These are phyloP conservation scores for Junonia oenone DNA, from an alignment of 2,888 invertebrate genomes.

Conservation along the genomic window DNA sequence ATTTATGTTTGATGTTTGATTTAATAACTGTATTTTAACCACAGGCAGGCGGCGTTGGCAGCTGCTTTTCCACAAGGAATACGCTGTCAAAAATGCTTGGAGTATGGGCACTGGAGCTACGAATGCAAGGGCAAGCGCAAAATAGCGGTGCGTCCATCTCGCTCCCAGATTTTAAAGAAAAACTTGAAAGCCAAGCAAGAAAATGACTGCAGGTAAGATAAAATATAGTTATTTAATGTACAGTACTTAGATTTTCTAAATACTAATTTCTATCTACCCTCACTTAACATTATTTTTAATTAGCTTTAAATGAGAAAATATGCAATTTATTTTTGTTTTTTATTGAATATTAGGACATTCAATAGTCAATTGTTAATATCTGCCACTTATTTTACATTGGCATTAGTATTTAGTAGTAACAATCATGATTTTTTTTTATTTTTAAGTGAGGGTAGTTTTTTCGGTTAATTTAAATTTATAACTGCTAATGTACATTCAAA, in stretches of 20 bases:
- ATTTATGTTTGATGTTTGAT: conserved; percentile 13
- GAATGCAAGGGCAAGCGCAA: conserved; percentile 95
- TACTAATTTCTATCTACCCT: not conserved
- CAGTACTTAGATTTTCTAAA: not conserved
- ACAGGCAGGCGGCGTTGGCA: conserved; percentile 80
- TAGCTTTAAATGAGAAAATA: too few species aligned
- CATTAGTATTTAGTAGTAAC: too few species aligned
- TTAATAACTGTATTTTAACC: conserved; percentile 17
- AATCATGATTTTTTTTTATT: too few species aligned
- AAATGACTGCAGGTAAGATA: conserved; percentile 54
- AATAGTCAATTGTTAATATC: too few species aligned
- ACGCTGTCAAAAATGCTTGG: conserved; percentile 94
- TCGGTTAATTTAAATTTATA: too few species aligned
- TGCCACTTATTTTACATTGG: too few species aligned
- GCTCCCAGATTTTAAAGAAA: conserved; percentile 88
- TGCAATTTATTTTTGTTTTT: too few species aligned
- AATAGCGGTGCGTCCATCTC: conserved; percentile 89
- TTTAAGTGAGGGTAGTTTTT: too few species aligned
- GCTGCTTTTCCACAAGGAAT: conserved; percentile 86
- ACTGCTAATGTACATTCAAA: too few species aligned
- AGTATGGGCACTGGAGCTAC: conserved; percentile 96
- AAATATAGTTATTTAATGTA: too few species aligned
- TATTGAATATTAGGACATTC: too few species aligned
- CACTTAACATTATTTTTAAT: too few species aligned
- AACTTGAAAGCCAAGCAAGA: conserved; percentile 65